Evolutionary conservation across 2,113 vertebrate genomes (phyloP), one percentile per base, ranked within the genome.

Genomic region (Apistogramma diplotaenia): DNA sequence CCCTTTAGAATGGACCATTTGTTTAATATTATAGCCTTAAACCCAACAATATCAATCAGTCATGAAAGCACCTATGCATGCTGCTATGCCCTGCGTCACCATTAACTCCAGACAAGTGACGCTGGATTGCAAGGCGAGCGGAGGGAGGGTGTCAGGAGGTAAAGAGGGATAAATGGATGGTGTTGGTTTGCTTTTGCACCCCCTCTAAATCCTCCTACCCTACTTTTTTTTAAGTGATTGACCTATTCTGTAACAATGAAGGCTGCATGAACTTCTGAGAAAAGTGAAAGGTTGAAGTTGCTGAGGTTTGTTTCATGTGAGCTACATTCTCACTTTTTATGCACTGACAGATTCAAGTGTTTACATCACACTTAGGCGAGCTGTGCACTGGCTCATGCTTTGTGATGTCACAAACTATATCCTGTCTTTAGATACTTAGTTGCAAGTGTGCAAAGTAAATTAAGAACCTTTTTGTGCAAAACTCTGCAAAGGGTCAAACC

Each of bases 1-100:
- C 79, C 71, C 83, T 90, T 88, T 84, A 85, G 77, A 89, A 89
- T 87, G 91, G 85, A 61, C 72, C 91, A 92, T 93, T 94, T 89
- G 79, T 93, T 93, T 93, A 90, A 93, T 92, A 91, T 89, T 81
- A 88, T 75, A 92, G 90, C 91, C 87, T 93, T 85, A 91, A 93
- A 92, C 87, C 87, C 80, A 93, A 91, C 90, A 92, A 88, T 93
- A 91, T 92, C 88, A 94, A 89, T 94, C 92, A 91, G 85, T 92
- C 91, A 91, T 89, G 87, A 92, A 90, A 83, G 84, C 85, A 85
- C 78, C 91, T 87, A 56, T 87, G 88, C 90, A 90, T 79, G 89
- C 82, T 83, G 86, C 86, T 86, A 70, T 87, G 85, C 89, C 86
- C 89, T 79, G 86, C 82, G 73, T 87, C 86, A 81, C 87, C 81